phyloP scores from a whole-genome alignment of 2,113 vertebrate genomes.

The cat (Felis catus) region DNA sequence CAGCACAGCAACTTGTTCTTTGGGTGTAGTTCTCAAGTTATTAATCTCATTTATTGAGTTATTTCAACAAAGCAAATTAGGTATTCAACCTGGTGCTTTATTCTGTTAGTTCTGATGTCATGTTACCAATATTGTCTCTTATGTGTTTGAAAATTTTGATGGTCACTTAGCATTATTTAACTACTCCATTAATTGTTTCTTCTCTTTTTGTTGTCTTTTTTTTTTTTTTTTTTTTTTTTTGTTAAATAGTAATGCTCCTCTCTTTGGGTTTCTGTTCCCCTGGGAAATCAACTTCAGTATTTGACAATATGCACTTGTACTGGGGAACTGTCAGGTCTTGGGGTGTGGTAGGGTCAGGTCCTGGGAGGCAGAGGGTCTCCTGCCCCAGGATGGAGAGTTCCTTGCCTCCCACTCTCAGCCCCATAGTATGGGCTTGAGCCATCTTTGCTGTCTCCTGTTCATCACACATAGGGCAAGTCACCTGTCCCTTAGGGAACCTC shows the following conservation, averaged over 20 bases:
- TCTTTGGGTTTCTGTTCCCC: background rate
- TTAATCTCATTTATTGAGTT: background rate
- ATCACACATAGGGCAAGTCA: background rate
- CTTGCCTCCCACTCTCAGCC: too few species aligned
- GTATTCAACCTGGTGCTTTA: background rate
- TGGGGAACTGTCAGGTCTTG: background rate
- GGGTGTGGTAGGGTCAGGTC: background rate
- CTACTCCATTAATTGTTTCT: background rate
- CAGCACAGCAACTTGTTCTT: background rate
- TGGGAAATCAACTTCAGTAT: background rate
- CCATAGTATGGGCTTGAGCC: background rate
- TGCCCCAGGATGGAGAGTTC: background rate
- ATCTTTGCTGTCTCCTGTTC: background rate
- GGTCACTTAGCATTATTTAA: background rate
- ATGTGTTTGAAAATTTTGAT: background rate
- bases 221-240: background rate
- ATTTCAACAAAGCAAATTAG: background rate
- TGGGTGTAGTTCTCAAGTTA: background rate
- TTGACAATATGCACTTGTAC: background rate
- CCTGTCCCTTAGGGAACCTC: background rate
- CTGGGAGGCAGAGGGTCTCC: background rate
- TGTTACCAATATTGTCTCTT: background rate
- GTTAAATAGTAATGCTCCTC: background rate
- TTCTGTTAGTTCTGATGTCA: background rate
- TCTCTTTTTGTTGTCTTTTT: background rate